A percentile compares a stretch with the other conserved stretches of the same genome.
phyloP scores from a whole-genome alignment of 2,888 invertebrate species.

The Pachymerium ferrugineum region DNA sequence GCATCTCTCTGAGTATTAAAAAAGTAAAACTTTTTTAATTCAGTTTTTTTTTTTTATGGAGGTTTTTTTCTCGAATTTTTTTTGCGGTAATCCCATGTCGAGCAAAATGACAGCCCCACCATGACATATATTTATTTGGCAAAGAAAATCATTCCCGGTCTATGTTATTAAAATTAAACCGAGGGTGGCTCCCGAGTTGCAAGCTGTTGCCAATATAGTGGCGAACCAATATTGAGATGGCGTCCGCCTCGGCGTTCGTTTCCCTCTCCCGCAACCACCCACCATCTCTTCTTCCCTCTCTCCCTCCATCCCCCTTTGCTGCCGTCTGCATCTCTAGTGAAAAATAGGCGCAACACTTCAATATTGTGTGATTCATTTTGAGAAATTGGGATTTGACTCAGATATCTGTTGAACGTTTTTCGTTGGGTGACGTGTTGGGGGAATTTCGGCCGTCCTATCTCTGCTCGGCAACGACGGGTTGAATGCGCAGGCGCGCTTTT shows the following conservation, averaged over 20 bases:
- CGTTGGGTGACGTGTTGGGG: conserved; percentile 3
- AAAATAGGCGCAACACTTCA: conserved; percentile 30
- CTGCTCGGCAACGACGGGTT: neutral
- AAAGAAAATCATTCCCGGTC: conserved; percentile 34
- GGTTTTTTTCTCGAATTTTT: neutral
- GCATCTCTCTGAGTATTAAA: too few species aligned
- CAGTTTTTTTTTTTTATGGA: neutral
- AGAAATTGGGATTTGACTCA: conserved; percentile 32
- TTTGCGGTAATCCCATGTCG: neutral
- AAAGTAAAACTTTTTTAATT: neutral
- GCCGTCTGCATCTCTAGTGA: neutral
- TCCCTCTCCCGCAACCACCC: too few species aligned
- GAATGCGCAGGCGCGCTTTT: neutral
- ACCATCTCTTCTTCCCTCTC: neutral
- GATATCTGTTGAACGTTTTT: conserved; percentile 3
- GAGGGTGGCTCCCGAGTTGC: conserved; percentile 25
- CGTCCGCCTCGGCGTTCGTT: conserved; percentile 5
- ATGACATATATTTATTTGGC: conserved; percentile 33
- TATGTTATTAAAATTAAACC: conserved; percentile 37
- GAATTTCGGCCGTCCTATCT: neutral
- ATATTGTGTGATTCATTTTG: conserved; percentile 34
- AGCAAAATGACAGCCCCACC: conserved; percentile 34
- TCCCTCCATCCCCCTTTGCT: neutral
- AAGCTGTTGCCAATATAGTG: conserved; percentile 36
- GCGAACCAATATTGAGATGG: conserved; percentile 32